These are phyloP conservation scores for Tachyglossus aculeatus DNA, from an alignment of 2,797 vertebrate genomes.

Conservation along the genomic window DNA sequence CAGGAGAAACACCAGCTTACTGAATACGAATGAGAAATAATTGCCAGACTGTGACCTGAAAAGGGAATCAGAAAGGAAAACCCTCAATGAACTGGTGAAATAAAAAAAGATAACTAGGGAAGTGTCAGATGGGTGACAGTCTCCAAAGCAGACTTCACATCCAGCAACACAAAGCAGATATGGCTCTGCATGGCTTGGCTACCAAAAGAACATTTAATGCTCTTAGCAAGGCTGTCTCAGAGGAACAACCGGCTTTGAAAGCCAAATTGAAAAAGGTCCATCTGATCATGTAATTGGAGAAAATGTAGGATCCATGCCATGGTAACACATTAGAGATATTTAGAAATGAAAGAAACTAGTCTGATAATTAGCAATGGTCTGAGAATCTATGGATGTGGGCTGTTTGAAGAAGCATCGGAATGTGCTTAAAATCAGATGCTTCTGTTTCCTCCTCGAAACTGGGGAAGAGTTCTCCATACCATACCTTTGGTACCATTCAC, in stretches of 20 bases:
- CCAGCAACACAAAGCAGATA: background rate
- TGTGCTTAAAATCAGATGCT: slow-evolving; percentile 12
- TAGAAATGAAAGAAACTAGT: slow-evolving; percentile 54
- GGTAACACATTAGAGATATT: slow-evolving; percentile 59
- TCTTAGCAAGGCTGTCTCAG: slow-evolving; percentile 58
- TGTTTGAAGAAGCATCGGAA: background rate
- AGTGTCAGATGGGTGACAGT: background rate
- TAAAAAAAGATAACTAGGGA: background rate
- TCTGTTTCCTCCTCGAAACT: background rate
- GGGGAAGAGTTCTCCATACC: background rate
- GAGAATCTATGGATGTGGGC: background rate
- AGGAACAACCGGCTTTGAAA: slow-evolving; percentile 52
- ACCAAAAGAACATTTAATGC: slow-evolving; percentile 58
- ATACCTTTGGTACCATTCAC: background rate
- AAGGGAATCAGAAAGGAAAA: slow-evolving; percentile 19
- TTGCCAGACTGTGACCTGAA: slow-evolving; percentile 16
- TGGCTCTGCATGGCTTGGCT: slow-evolving; percentile 48
- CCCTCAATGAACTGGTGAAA: slow-evolving; percentile 6
- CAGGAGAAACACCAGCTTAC: background rate
- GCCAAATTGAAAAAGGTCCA: slow-evolving; percentile 66
- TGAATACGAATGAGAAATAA: background rate
- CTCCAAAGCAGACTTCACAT: background rate
- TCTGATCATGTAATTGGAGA: slow-evolving; percentile 63
- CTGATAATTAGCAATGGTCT: slow-evolving; percentile 45
- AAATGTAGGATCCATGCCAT: slow-evolving; percentile 60